Percentiles rank a stretch among this genome's conserved stretches.
Conservation (phyloP, 2,888 invertebrate species). For the Hirtodrosophila duncani region DNA sequence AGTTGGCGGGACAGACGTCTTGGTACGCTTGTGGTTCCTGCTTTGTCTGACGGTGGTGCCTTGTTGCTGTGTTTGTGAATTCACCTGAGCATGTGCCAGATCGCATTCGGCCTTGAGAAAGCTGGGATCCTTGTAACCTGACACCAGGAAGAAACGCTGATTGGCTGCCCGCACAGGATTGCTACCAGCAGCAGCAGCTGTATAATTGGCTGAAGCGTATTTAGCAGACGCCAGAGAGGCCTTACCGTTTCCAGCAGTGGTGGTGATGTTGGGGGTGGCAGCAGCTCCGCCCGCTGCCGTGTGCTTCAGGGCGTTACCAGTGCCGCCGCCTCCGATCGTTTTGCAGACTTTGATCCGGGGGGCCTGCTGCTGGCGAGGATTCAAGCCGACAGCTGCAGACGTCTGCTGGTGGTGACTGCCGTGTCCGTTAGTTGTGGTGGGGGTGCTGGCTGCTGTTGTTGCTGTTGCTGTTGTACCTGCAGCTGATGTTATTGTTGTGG, state of each 20-base stretch:
- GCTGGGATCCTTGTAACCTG: slow-evolving; percentile 75
- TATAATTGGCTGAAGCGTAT: slow-evolving; percentile 13
- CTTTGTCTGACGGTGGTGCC: neutral
- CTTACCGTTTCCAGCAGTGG: slow-evolving; percentile 13
- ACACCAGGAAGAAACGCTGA: slow-evolving; percentile 70
- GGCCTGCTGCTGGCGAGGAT: too few relatives aligned
- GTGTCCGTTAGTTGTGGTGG: too few relatives aligned
- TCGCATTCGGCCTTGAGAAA: slow-evolving; percentile 77
- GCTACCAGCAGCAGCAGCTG: neutral
- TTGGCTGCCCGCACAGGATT: slow-evolving; percentile 74
- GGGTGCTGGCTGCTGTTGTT: neutral
- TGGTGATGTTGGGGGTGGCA: too few relatives aligned
- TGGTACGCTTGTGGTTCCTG: slow-evolving; percentile 37
- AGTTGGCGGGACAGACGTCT: too few relatives aligned
- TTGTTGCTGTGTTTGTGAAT: slow-evolving; percentile 16
- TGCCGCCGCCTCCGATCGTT: too few relatives aligned
- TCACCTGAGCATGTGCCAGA: slow-evolving; percentile 76
- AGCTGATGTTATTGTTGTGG: slow-evolving; percentile 4
- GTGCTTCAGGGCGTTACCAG: too few relatives aligned
- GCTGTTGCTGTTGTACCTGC: neutral
- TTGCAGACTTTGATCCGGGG: too few relatives aligned
- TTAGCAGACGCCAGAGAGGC: slow-evolving; percentile 15
- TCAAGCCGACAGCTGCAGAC: too few relatives aligned
- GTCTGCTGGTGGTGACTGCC: too few relatives aligned
- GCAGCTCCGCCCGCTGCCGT: slow-evolving; percentile 10